phyloP scores from a whole-genome alignment of 2,888 invertebrate genomes.

The Polymixis flavicincta region DNA sequence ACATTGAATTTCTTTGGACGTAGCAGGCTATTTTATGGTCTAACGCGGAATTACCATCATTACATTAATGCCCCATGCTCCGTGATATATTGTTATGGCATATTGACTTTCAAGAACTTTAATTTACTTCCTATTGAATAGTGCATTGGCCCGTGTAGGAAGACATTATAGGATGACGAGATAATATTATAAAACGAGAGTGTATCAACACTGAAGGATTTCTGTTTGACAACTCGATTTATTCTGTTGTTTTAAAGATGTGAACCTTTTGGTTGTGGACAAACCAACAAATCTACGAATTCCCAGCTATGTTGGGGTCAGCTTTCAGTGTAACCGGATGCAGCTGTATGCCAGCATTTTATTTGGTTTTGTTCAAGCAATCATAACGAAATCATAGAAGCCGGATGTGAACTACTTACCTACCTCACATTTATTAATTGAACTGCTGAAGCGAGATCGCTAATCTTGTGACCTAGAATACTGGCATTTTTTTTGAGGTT shows the following conservation, averaged over 20 bases:
- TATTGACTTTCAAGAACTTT: conserved; percentile 64
- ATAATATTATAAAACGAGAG: conserved; percentile 4
- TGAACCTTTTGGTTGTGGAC: too few species aligned
- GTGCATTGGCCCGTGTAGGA: conserved; percentile 10
- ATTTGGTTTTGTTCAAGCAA: background rate
- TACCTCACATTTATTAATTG: background rate
- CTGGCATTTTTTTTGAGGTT: too few species aligned
- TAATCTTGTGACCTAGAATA: background rate
- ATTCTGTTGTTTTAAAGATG: too few species aligned
- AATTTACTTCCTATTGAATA: conserved; percentile 55
- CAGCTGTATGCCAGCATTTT: too few species aligned
- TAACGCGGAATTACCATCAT: conserved; percentile 72
- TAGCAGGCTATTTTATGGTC: conserved; percentile 62
- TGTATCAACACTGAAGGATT: background rate
- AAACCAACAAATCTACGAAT: too few species aligned
- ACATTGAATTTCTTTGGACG: conserved; percentile 55
- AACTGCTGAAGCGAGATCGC: background rate
- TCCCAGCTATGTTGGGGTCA: too few species aligned
- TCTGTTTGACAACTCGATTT: background rate
- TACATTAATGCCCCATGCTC: conserved; percentile 69
- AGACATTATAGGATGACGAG: background rate
- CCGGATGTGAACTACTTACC: too few species aligned
- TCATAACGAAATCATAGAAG: background rate
- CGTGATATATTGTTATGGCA: conserved; percentile 73
- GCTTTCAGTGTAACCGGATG: too few species aligned